phyloP scores from a whole-genome alignment of 2,113 vertebrate genomes.

The Myiagra hebetior region DNA sequence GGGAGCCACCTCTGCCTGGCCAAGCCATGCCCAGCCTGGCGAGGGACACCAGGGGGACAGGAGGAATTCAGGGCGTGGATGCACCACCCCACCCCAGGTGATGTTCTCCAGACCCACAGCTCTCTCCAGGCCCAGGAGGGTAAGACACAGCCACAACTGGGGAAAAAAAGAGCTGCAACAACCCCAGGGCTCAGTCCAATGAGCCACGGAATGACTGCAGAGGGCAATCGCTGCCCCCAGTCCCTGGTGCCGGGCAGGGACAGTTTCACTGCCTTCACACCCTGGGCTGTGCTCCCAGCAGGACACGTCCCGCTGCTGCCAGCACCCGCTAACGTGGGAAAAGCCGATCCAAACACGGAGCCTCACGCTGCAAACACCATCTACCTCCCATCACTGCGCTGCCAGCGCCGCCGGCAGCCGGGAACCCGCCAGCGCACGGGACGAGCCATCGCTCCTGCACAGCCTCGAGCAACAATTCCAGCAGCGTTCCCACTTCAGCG shows the following conservation, averaged over 20 bases:
- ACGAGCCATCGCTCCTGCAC: background rate
- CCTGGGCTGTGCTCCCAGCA: background rate
- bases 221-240: rapidly evolving
- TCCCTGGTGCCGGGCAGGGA: rapidly evolving
- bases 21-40: background rate
- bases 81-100: background rate
- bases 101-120: background rate
- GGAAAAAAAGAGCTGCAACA: background rate
- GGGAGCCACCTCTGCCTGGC: background rate
- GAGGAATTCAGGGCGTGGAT: background rate
- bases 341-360: background rate
- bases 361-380: background rate
- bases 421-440: background rate
- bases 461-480: background rate
- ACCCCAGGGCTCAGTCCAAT: background rate
- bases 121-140: background rate
- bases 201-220: background rate
- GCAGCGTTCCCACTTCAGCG: background rate
- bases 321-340: background rate
- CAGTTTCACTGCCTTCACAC: background rate
- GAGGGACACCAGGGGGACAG: background rate
- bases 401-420: background rate
- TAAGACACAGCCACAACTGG: background rate
- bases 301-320: rapidly evolving
- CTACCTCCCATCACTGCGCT: background rate